A percentile compares a stretch with the other conserved stretches of the same genome.
These are phyloP conservation scores for Aplocera efformata DNA, from an alignment of 2,888 invertebrate genomes.

Conservation along the genomic window DNA sequence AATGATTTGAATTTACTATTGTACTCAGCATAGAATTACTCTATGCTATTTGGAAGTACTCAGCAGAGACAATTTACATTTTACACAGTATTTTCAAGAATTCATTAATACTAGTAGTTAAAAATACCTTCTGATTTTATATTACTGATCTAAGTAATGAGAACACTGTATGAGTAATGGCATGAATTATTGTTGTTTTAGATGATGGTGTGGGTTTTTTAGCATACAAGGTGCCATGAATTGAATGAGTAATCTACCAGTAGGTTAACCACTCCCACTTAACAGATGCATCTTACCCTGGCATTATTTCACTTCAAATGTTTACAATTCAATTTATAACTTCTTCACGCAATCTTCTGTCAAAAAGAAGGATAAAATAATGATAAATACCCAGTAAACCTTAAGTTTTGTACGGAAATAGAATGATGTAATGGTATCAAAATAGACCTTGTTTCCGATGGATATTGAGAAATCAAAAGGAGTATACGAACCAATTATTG, in stretches of 20 bases:
- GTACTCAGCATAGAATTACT: too few relatives aligned
- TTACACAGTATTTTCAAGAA: too few relatives aligned
- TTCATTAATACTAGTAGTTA: too few relatives aligned
- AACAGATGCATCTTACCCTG: constrained; percentile 71
- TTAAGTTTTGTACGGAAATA: constrained; percentile 8
- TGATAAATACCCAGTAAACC: constrained; percentile 15
- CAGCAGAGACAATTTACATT: too few relatives aligned
- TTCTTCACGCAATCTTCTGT: constrained; percentile 46
- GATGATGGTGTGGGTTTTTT: constrained; percentile 19
- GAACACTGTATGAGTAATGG: too few relatives aligned
- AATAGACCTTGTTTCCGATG: constrained; percentile 40
- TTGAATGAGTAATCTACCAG: constrained; percentile 44
- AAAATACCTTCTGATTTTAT: too few relatives aligned
- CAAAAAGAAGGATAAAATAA: constrained; percentile 48
- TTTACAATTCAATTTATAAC: constrained; percentile 34
- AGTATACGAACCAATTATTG: constrained; percentile 8
- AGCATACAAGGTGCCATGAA: constrained; percentile 34
- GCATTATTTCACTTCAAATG: constrained; percentile 60
- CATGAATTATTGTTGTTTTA: constrained; percentile 13
- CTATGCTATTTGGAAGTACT: too few relatives aligned
- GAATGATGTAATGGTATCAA: constrained; percentile 61
- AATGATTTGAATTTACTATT: background rate
- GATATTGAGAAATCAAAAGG: background rate
- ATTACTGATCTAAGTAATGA: too few relatives aligned
- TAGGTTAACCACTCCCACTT: constrained; percentile 67